These are phyloP conservation scores for Myocastor coypus DNA, from an alignment of 2,113 vertebrate genomes.

Conservation along the genomic window DNA sequence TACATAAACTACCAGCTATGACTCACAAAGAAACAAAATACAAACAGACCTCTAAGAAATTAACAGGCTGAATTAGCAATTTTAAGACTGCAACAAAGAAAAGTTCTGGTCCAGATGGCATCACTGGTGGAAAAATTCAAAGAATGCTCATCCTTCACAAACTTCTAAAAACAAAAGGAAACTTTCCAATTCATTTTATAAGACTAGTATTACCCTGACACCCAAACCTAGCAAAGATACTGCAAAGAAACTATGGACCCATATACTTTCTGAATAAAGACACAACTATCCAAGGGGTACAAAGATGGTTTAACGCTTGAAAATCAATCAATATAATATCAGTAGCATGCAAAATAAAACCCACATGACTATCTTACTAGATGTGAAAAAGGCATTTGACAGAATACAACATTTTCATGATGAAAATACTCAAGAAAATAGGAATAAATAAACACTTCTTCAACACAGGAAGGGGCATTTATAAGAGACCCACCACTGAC, in stretches of 20 bases:
- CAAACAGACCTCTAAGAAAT: constrained; percentile 20
- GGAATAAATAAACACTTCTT: neutral
- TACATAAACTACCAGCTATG: neutral
- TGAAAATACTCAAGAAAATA: constrained; percentile 2
- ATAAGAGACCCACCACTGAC: neutral
- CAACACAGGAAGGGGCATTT: neutral
- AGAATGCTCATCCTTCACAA: constrained; percentile 9
- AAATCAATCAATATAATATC: neutral
- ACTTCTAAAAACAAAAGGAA: neutral
- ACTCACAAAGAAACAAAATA: constrained; percentile 50
- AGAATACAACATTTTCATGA: constrained; percentile 24
- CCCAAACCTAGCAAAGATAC: constrained; percentile 25
- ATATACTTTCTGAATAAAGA: neutral
- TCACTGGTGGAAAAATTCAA: neutral
- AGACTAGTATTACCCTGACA: constrained; percentile 15
- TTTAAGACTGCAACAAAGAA: constrained; percentile 51
- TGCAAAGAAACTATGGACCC: neutral
- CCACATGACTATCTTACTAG: neutral
- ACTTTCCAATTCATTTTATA: neutral
- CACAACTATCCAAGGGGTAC: neutral
- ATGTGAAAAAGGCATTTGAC: neutral
- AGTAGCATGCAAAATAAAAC: constrained; percentile 37
- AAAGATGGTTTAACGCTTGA: neutral
- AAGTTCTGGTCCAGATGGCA: neutral
- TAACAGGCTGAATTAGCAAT: neutral